Base-by-base conservation (phyloP, 2,888 invertebrate species). In the Leucoma salicis region DNA sequence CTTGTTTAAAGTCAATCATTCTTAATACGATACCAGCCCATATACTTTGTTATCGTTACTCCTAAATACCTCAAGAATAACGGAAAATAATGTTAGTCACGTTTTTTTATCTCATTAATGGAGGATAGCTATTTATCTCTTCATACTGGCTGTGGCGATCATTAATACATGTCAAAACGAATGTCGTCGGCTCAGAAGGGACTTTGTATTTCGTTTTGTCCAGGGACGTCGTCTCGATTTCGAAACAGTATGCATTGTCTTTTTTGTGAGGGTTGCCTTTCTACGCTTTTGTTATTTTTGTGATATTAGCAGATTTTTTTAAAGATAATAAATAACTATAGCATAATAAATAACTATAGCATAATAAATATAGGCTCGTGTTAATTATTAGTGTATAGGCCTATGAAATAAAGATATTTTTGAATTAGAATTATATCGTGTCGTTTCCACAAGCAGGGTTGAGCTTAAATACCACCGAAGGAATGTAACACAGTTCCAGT, bases 81-180 rank as follows among this genome's bases (percentile, higher is more conserved):
- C 62, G 52, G 63, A 63, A 63, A 63, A 56, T 56, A 59, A 57
- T 52, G 49, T 55, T 49, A 43, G 60, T 61, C 81, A 82, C 79
- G 59, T 78, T 83, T 82, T 33, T 82, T 82, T 82, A 80, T 83
- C 78, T 83, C 81, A 82, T 84, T 83, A 83, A 81, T 79, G 78
- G 70, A 62, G 62, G 63, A 57, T 57, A 57, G 71, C 77, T 79
- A 82, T 84, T 81, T 84, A 82, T 85, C 82, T 78, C 66, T 62
- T 55, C 65, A 56, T 74, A 76, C 76, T 77, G 74, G 68, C 72
- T 74, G 60, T 68, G 57, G 50, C 63, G 52, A 72, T 71, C 82
- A 84, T 85, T 84, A 83, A 83, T 85, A 81, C 62, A 68, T 74
- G 82, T 84, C 84, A 80, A 71, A 82, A 76, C 57, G 64, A 51